Percentiles rank a stretch among this genome's conserved stretches.
Evolutionary conservation across 2,888 invertebrate genomes (phyloP).

Genomic region (Eremobia ochroleuca): DNA sequence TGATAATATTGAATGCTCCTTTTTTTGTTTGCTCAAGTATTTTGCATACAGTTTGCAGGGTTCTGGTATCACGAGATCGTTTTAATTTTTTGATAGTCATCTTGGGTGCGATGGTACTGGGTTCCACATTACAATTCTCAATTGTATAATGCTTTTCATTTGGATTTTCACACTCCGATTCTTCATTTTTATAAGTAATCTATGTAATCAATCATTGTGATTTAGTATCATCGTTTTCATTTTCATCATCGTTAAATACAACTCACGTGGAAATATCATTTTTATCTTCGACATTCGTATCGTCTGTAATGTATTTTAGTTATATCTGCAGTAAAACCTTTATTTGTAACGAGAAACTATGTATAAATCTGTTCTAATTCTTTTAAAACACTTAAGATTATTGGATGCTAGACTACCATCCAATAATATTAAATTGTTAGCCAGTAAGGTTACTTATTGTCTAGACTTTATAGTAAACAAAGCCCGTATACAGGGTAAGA

Average conservation of each 20-base stretch:
- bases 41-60: constrained; percentile 66
- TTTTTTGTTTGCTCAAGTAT: constrained; percentile 58
- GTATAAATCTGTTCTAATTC: not conserved
- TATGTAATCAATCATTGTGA: constrained; percentile 54
- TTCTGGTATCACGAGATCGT: constrained; percentile 46
- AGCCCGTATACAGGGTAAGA: not conserved
- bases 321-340: not conserved
- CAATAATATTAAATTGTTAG: not conserved
- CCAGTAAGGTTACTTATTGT: not conserved
- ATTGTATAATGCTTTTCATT: constrained; percentile 50
- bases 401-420: not conserved
- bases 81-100: constrained; percentile 64
- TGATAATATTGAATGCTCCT: constrained; percentile 67
- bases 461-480: not conserved
- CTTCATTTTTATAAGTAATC: constrained; percentile 51
- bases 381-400: constrained; percentile 5
- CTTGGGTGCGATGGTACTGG: constrained; percentile 37
- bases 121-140: constrained; percentile 48
- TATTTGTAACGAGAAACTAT: not conserved
- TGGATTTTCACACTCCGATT: constrained; percentile 50
- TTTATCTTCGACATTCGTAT: constrained; percentile 2
- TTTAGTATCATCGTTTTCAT: constrained; percentile 43
- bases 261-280: constrained; percentile 13
- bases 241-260: constrained; percentile 37
- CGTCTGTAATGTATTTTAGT: not conserved